A percentile compares a stretch with the other conserved stretches of the same genome.
phyloP scores from a whole-genome alignment of 2,888 invertebrate genomes.

The Polyommatus iphigenia region DNA sequence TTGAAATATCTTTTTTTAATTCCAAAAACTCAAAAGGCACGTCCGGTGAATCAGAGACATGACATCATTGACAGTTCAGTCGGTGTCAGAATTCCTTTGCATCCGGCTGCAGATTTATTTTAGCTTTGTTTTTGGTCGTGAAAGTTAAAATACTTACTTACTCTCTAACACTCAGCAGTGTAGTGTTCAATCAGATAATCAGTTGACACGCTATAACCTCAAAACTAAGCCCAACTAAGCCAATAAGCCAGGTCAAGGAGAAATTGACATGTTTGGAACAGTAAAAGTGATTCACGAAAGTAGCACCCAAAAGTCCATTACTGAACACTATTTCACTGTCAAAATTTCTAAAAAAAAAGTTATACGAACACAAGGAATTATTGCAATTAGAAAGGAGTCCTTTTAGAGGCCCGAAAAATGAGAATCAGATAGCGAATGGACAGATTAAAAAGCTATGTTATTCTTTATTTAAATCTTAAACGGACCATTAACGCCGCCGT shows the following conservation, averaged over 20 bases:
- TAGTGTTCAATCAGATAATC: neutral
- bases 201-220: constrained; percentile 1
- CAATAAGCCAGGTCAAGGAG: constrained; percentile 15
- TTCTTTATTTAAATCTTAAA: neutral
- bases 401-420: neutral
- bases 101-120: neutral
- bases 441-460: neutral
- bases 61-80: constrained; percentile 12
- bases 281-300: constrained; percentile 12
- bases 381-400: neutral
- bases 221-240: neutral
- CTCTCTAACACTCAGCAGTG: neutral
- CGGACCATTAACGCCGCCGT: too few species aligned
- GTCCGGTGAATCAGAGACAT: neutral
- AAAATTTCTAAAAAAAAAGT: neutral
- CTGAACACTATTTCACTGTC: constrained; percentile 3
- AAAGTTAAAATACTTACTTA: neutral
- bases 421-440: neutral
- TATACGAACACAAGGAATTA: neutral
- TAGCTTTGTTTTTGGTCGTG: neutral
- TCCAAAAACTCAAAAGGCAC: constrained; percentile 1
- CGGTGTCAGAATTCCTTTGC: neutral
- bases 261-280: neutral
- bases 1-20: neutral
- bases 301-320: neutral